Evolutionary conservation across 1,140 invertebrate genomes (phyloP).

Genomic region (Phymastichus coffea): DNA sequence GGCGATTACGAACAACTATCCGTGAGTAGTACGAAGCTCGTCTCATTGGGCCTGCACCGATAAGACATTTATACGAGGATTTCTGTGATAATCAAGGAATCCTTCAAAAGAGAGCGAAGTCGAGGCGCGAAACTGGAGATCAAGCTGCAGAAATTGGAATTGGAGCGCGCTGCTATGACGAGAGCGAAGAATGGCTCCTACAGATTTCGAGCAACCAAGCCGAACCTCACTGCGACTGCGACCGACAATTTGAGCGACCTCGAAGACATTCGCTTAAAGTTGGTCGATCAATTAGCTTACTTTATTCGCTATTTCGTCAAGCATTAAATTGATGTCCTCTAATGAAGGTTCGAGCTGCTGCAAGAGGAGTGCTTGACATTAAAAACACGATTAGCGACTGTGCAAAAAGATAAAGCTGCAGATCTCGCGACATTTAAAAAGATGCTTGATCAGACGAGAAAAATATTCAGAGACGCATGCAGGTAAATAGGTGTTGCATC

Average conservation of each 20-base stretch:
- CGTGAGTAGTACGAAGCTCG: constrained; percentile 27
- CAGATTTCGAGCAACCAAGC: constrained; percentile 26
- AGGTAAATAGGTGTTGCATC: too few relatives aligned
- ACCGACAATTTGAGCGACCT: constrained; percentile 2
- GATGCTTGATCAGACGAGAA: constrained; percentile 43
- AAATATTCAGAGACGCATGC: constrained; percentile 41
- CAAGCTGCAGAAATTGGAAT: constrained; percentile 45
- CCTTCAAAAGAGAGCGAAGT: constrained; percentile 40
- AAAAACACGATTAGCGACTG: constrained; percentile 43
- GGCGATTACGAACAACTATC: constrained; percentile 34
- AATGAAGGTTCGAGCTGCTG: constrained; percentile 45
- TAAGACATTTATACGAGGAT: neutral
- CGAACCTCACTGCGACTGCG: neutral
- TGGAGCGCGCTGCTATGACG: constrained; percentile 35
- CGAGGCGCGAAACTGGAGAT: constrained; percentile 44
- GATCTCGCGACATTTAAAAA: constrained; percentile 43
- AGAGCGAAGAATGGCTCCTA: constrained; percentile 39
- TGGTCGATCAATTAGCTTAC: neutral
- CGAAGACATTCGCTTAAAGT: constrained; percentile 42
- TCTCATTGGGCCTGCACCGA: too few relatives aligned
- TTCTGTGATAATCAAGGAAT: too few relatives aligned
- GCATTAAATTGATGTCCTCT: neutral
- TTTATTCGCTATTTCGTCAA: neutral
- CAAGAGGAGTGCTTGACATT: constrained; percentile 51
- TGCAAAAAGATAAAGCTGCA: constrained; percentile 45